Conservation (phyloP, 37 sponge, comb jelly and placozoan genomes). For the Eunapius fragilis region DNA sequence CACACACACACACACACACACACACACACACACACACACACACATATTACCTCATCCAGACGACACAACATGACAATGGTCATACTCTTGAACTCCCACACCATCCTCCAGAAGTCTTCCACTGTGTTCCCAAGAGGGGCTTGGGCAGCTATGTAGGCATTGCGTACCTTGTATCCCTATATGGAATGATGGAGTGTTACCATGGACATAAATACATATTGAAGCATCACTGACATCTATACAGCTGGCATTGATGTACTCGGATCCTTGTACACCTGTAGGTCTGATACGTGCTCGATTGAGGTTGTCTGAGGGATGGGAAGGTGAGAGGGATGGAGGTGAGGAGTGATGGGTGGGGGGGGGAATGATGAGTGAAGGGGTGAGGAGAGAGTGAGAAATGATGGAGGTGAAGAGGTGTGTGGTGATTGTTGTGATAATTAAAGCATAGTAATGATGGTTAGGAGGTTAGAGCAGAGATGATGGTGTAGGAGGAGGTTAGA, state of each 20-base stretch:
- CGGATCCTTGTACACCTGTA: slow-evolving; percentile 21
- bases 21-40: slow-evolving; percentile 28
- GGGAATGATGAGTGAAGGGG: neutral
- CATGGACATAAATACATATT: neutral
- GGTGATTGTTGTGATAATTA: too few species aligned
- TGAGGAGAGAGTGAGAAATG: too few species aligned
- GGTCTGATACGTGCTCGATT: slow-evolving; percentile 12
- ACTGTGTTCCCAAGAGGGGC: slow-evolving; percentile 51
- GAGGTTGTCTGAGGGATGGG: slow-evolving; percentile 19
- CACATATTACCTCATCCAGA: neutral
- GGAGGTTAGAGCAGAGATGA: neutral
- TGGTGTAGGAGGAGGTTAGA: neutral
- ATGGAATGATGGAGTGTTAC: neutral
- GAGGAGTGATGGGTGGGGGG: neutral
- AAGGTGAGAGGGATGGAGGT: too few species aligned
- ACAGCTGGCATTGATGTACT: slow-evolving; percentile 86
- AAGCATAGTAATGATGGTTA: too few species aligned
- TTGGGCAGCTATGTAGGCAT: slow-evolving; percentile 73
- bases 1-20: slow-evolving; percentile 11
- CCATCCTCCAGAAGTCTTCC: slow-evolving; percentile 68
- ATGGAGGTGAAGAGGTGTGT: too few species aligned
- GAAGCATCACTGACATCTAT: slow-evolving; percentile 57
- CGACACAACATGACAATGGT: slow-evolving; percentile 66
- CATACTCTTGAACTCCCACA: slow-evolving; percentile 72
- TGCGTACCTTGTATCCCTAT: slow-evolving; percentile 70